Conservation (phyloP, 2,888 invertebrate genomes). For the Lithophane ornitopus region DNA sequence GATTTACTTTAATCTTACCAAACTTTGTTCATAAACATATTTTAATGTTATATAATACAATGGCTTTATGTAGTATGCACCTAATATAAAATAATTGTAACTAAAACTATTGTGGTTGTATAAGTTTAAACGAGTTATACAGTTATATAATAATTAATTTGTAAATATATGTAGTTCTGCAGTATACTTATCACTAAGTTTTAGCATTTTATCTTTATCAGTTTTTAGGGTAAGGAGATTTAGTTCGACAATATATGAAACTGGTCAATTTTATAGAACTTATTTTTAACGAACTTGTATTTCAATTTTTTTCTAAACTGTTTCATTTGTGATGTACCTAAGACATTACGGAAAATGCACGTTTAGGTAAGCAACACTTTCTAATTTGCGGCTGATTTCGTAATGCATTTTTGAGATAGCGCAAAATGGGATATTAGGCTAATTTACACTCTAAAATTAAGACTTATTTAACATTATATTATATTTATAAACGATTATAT, state of each 20-base stretch:
- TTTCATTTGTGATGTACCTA: background rate
- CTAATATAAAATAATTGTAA: slow-evolving; percentile 50
- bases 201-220: slow-evolving; percentile 27
- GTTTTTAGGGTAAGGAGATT: slow-evolving; percentile 10
- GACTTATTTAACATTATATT: slow-evolving; percentile 49
- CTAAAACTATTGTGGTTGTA: slow-evolving; percentile 52
- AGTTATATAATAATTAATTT: slow-evolving; percentile 49
- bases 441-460: slow-evolving; percentile 57
- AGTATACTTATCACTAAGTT: slow-evolving; percentile 38
- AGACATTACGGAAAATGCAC: slow-evolving; percentile 33
- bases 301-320: background rate
- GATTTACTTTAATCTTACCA: slow-evolving; percentile 74
- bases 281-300: background rate
- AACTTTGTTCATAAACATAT: slow-evolving; percentile 81
- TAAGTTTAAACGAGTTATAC: slow-evolving; percentile 29
- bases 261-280: background rate
- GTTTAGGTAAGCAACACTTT: slow-evolving; percentile 39
- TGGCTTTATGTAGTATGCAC: slow-evolving; percentile 62
- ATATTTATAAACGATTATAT: slow-evolving; percentile 43
- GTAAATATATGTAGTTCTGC: slow-evolving; percentile 63
- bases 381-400: slow-evolving; percentile 20
- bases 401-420: slow-evolving; percentile 40
- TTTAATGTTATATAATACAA: slow-evolving; percentile 77
- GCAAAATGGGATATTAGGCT: slow-evolving; percentile 22
- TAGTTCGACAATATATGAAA: slow-evolving; percentile 25